phyloP scores from a whole-genome alignment of 2,797 vertebrate species.

The Leptodactylus fallax region DNA sequence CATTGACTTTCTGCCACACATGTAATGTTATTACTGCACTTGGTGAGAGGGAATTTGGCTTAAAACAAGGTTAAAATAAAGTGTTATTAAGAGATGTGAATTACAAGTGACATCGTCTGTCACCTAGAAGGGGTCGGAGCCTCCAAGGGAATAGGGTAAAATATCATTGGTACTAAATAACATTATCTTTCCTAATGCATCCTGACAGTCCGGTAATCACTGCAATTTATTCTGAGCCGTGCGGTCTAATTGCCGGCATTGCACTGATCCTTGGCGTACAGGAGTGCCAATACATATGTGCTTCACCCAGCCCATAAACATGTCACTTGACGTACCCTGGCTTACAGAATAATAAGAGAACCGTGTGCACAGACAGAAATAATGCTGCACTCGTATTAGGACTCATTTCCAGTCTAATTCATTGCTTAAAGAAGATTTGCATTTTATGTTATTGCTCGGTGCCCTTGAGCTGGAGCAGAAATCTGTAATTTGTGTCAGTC shows the following conservation, averaged over 20 bases:
- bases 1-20: conserved; percentile 33
- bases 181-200: conserved; percentile 58
- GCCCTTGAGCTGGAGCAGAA: neutral
- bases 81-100: conserved; percentile 32
- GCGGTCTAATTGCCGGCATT: conserved; percentile 47
- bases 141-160: conserved; percentile 13
- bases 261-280: conserved; percentile 13
- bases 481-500: neutral
- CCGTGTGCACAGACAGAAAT: neutral
- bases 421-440: conserved; percentile 1
- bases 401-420: conserved; percentile 1
- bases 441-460: neutral
- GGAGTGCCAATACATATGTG: conserved; percentile 25
- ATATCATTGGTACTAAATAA: conserved; percentile 45
- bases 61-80: conserved; percentile 32
- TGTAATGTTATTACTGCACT: conserved; percentile 26
- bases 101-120: conserved; percentile 48
- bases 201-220: conserved; percentile 57
- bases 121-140: conserved; percentile 11
- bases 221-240: conserved; percentile 53
- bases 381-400: neutral
- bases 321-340: neutral
- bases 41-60: conserved; percentile 12
- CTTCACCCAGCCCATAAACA: conserved; percentile 5
- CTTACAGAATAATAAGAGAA: neutral